Percentiles rank a stretch among this genome's conserved stretches.
These are phyloP conservation scores for Bryconaethiops microstoma DNA, from an alignment of 2,797 vertebrate genomes.

Conservation along the genomic window DNA sequence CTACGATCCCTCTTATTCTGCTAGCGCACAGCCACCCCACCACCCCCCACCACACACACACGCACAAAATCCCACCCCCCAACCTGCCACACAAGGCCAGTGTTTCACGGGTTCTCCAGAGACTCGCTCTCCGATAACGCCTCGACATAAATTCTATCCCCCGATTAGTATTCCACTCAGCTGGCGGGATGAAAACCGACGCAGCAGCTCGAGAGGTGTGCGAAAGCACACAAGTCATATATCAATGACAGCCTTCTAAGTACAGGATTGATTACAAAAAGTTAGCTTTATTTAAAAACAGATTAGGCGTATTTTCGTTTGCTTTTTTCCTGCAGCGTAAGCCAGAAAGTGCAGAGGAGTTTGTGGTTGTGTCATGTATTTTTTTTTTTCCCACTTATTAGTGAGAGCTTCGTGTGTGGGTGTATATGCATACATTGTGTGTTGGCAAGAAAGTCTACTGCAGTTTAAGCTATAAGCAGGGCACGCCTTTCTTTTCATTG, in stretches of 20 bases:
- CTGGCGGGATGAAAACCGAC: constrained; percentile 90
- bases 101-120: constrained; percentile 58
- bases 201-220: constrained; percentile 92
- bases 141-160: constrained; percentile 90
- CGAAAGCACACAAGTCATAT: constrained; percentile 98
- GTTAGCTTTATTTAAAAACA: constrained; percentile 95
- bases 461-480: constrained; percentile 9
- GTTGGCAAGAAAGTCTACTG: constrained; percentile 4
- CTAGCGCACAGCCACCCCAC: constrained; percentile 34
- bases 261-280: constrained; percentile 90
- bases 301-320: constrained; percentile 85
- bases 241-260: constrained; percentile 89
- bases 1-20: constrained; percentile 49
- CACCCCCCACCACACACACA: constrained; percentile 27
- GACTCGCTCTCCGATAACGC: constrained; percentile 63
- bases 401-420: constrained; percentile 36
- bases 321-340: constrained; percentile 79
- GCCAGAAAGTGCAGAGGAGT: constrained; percentile 50
- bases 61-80: constrained; percentile 36
- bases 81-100: constrained; percentile 55
- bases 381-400: constrained; percentile 42
- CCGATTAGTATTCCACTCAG: constrained; percentile 98
- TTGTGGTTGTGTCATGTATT: constrained; percentile 43
- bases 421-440: constrained; percentile 3
- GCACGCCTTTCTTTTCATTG: constrained; percentile 22